These are phyloP conservation scores for Chloroceryle aenea DNA, from an alignment of 2,113 vertebrate species.

Conservation along the genomic window DNA sequence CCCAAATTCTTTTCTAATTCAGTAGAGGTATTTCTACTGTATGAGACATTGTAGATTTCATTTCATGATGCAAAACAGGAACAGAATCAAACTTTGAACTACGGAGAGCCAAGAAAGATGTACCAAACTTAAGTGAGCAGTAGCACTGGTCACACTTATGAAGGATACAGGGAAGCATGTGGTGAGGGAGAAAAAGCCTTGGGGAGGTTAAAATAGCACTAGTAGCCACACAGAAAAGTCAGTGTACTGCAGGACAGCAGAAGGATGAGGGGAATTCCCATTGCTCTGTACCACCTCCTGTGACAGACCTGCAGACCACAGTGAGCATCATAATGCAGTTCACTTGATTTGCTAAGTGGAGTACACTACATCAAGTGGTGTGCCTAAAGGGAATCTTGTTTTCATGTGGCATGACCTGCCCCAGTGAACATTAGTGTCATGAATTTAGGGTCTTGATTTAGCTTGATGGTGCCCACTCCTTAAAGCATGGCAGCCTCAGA, in stretches of 20 bases:
- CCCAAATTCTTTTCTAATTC: not conserved
- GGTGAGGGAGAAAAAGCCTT: not conserved
- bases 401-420: not conserved
- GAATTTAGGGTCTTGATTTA: not conserved
- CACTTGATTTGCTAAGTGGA: not conserved
- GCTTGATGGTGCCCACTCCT: not conserved
- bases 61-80: not conserved
- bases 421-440: not conserved
- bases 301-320: not conserved
- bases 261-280: not conserved
- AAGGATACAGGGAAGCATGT: not conserved
- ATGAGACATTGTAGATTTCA: not conserved
- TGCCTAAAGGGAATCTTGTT: not conserved
- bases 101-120: not conserved
- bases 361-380: not conserved
- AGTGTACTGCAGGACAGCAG: not conserved
- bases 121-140: not conserved
- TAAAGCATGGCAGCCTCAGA: not conserved
- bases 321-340: not conserved
- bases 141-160: not conserved
- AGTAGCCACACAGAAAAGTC: not conserved
- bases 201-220: not conserved
- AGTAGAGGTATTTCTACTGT: not conserved
- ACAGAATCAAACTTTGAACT: not conserved
- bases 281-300: not conserved